These are phyloP conservation scores for Mesorhabditis belari DNA, from an alignment of 2,888 invertebrate species.

Conservation along the genomic window DNA sequence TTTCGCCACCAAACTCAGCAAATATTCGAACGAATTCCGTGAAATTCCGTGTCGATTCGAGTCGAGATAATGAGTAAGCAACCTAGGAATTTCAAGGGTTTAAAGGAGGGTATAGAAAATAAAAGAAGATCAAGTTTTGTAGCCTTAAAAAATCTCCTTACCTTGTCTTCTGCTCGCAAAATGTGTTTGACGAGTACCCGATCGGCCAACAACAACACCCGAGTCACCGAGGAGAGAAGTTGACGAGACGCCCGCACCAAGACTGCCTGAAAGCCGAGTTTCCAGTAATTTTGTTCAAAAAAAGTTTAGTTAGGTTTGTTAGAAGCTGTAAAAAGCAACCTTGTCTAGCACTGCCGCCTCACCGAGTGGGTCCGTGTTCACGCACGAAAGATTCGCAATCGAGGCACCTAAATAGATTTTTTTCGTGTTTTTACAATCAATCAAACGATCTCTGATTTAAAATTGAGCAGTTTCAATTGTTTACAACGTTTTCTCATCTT, in stretches of 20 bases:
- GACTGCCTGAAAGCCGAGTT: constrained; percentile 27
- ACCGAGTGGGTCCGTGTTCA: constrained; percentile 15
- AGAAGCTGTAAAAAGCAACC: too few relatives aligned
- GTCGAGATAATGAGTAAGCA: constrained; percentile 54
- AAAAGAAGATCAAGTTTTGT: neutral
- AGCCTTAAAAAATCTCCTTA: too few relatives aligned
- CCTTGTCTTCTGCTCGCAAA: constrained; percentile 88
- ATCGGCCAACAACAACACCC: constrained; percentile 89
- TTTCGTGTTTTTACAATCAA: neutral
- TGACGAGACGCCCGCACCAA: constrained; percentile 85
- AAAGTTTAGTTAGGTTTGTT: neutral
- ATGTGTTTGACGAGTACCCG: constrained; percentile 94
- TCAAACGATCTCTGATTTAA: neutral
- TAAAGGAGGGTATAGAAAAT: neutral
- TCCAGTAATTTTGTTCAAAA: neutral
- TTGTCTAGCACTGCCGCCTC: constrained; percentile 19
- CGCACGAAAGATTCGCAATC: constrained; percentile 42
- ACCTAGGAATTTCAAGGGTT: constrained; percentile 49
- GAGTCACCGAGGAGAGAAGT: constrained; percentile 84
- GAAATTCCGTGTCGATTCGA: constrained; percentile 59
- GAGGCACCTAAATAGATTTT: constrained; percentile 30
- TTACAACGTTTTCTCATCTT: neutral
- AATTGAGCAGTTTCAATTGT: neutral
- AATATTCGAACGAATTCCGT: constrained; percentile 97
- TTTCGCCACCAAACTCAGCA: constrained; percentile 93